These are phyloP conservation scores for Astreopora myriophthalma DNA, from an alignment of 64 coral and sea anemone genomes.

Conservation along the genomic window DNA sequence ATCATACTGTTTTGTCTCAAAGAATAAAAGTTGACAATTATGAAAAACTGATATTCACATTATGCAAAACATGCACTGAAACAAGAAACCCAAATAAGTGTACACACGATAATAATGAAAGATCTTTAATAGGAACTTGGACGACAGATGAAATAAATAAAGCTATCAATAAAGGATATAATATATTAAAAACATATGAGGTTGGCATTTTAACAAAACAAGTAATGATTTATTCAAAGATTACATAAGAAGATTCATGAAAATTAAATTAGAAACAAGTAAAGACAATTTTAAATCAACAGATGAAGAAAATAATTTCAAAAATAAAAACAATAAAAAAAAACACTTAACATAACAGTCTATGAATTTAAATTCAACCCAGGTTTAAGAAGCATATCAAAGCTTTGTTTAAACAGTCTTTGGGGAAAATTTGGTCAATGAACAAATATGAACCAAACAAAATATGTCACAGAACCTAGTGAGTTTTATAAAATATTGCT, in stretches of 20 bases:
- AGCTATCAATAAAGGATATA: neutral
- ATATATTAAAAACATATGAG: neutral
- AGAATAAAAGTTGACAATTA: neutral
- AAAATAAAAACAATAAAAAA: slow-evolving; percentile 10
- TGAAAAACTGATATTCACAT: neutral
- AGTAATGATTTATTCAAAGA: slow-evolving; percentile 30
- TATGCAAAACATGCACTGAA: neutral
- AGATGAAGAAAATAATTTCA: neutral
- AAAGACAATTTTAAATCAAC: neutral
- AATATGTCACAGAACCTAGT: slow-evolving; percentile 11
- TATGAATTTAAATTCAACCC: neutral
- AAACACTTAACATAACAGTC: neutral
- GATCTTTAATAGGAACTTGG: neutral
- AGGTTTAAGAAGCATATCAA: slow-evolving; percentile 1
- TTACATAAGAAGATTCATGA: slow-evolving; percentile 33
- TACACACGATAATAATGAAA: neutral
- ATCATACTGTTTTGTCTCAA: slow-evolving; percentile 13
- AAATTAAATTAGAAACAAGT: slow-evolving; percentile 6
- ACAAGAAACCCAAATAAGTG: slow-evolving; percentile 6
- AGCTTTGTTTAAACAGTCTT: slow-evolving; percentile 23
- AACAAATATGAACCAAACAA: slow-evolving; percentile 57
- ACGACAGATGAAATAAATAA: neutral
- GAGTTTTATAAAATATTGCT: slow-evolving; percentile 27
- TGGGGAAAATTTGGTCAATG: slow-evolving; percentile 8
- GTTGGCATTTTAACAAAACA: slow-evolving; percentile 34